A percentile compares a stretch with the other conserved stretches of the same genome.
Conservation (phyloP, 2,888 invertebrate species). For the Muschampia plurimacula region DNA sequence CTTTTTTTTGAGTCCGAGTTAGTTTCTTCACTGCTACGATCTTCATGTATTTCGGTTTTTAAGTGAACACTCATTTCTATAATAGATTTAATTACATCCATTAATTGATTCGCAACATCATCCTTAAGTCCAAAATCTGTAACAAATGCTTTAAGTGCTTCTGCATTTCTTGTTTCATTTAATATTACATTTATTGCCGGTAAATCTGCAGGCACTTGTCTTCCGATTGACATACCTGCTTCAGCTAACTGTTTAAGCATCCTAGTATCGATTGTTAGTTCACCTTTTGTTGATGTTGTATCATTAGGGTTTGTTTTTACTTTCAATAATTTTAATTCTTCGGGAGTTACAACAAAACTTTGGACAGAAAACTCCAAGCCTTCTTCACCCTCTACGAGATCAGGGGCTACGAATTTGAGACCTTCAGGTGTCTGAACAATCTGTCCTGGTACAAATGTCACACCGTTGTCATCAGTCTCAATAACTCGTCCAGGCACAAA, state of each 20-base stretch:
- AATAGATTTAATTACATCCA: conserved; percentile 80
- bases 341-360: conserved; percentile 86
- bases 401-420: conserved; percentile 89
- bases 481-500: conserved; percentile 91
- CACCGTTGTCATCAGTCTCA: conserved; percentile 88
- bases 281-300: conserved; percentile 83
- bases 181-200: conserved; percentile 86
- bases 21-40: conserved; percentile 55
- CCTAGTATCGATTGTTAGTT: conserved; percentile 87
- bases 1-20: conserved; percentile 61
- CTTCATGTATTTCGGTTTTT: conserved; percentile 73
- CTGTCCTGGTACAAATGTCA: conserved; percentile 92
- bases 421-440: conserved; percentile 91
- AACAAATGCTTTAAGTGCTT: conserved; percentile 78
- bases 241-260: conserved; percentile 88
- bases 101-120: conserved; percentile 81
- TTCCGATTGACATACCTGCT: conserved; percentile 89
- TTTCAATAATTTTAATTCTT: conserved; percentile 79
- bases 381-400: conserved; percentile 88
- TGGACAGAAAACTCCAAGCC: conserved; percentile 90
- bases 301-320: conserved; percentile 82
- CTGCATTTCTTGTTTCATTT: conserved; percentile 80
- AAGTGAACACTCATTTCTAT: conserved; percentile 83
- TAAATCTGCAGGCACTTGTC: conserved; percentile 86
- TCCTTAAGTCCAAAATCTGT: conserved; percentile 81